phyloP scores from a whole-genome alignment of 1,140 invertebrate genomes.

The Carposina sasakii region DNA sequence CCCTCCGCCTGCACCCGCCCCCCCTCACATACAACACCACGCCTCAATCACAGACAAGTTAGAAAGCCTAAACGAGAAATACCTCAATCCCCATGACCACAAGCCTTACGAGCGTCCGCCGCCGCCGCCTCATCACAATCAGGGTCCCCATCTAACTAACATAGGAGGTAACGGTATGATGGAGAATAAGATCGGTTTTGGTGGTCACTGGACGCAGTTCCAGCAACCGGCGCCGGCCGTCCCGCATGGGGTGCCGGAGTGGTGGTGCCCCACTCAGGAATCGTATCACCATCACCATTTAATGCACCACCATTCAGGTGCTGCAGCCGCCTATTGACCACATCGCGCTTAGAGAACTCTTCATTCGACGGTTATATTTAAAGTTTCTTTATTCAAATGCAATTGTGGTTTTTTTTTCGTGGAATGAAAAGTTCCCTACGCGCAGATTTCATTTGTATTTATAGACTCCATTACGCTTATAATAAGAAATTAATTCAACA shows the following conservation, averaged over 20 bases:
- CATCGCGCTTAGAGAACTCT: slow-evolving; percentile 70
- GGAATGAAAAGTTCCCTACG: slow-evolving; percentile 68
- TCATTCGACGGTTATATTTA: slow-evolving; percentile 47
- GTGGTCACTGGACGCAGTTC: slow-evolving; percentile 59
- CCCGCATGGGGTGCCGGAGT: slow-evolving; percentile 59
- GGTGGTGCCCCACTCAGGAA: slow-evolving; percentile 69
- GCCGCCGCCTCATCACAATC: slow-evolving; percentile 48
- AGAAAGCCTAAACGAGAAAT: slow-evolving; percentile 69
- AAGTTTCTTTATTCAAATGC: not conserved
- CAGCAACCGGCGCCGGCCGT: slow-evolving; percentile 59
- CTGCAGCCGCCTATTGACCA: slow-evolving; percentile 69
- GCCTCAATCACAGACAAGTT: slow-evolving; percentile 66
- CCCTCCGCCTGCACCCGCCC: slow-evolving; percentile 28
- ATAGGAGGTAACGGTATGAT: slow-evolving; percentile 62
- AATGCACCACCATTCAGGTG: slow-evolving; percentile 66
- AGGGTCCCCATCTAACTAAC: slow-evolving; percentile 59
- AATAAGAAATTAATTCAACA: slow-evolving; percentile 38
- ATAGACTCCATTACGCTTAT: slow-evolving; percentile 57
- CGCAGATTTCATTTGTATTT: slow-evolving; percentile 42
- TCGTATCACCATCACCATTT: slow-evolving; percentile 64
- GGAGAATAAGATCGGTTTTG: slow-evolving; percentile 61
- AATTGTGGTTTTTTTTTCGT: slow-evolving; percentile 24
- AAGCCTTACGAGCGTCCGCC: slow-evolving; percentile 52
- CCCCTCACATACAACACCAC: slow-evolving; percentile 49
- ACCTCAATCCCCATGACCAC: slow-evolving; percentile 64